phyloP scores from a whole-genome alignment of 2,888 invertebrate genomes.

The Cheilosia scutellata region DNA sequence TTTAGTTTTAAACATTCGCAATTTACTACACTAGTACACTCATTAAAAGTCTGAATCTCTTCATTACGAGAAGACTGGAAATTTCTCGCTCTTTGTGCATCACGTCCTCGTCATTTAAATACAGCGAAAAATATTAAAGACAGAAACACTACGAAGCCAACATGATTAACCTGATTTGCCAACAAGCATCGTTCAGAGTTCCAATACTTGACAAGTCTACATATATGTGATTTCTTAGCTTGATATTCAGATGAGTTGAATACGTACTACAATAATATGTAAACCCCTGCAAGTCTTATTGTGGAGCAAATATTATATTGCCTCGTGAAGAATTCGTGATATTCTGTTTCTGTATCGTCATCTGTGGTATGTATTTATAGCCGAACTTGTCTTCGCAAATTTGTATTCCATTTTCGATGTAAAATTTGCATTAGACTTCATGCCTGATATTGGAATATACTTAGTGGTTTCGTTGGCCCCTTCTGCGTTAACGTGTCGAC shows the following conservation, averaged over 20 bases:
- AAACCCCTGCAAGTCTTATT: not conserved
- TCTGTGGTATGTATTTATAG: slow-evolving; percentile 1
- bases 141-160: slow-evolving; percentile 32
- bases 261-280: not conserved
- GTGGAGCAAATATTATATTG: not conserved
- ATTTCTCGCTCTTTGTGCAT: slow-evolving; percentile 24
- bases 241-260: not conserved
- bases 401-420: not conserved
- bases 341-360: slow-evolving; percentile 9
- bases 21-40: not conserved
- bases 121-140: not conserved
- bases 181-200: slow-evolving; percentile 10
- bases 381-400: not conserved
- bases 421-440: slow-evolving; percentile 20
- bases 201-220: not conserved
- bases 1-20: not conserved
- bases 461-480: not conserved
- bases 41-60: not conserved
- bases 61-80: slow-evolving; percentile 11
- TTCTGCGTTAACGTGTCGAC: too few species aligned
- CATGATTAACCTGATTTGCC: slow-evolving; percentile 51
- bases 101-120: slow-evolving; percentile 37
- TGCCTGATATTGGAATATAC: slow-evolving; percentile 1
- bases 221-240: slow-evolving; percentile 2
- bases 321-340: not conserved